Conservation (phyloP, 2,888 invertebrate species). For the Anoplius nigerrimus region DNA sequence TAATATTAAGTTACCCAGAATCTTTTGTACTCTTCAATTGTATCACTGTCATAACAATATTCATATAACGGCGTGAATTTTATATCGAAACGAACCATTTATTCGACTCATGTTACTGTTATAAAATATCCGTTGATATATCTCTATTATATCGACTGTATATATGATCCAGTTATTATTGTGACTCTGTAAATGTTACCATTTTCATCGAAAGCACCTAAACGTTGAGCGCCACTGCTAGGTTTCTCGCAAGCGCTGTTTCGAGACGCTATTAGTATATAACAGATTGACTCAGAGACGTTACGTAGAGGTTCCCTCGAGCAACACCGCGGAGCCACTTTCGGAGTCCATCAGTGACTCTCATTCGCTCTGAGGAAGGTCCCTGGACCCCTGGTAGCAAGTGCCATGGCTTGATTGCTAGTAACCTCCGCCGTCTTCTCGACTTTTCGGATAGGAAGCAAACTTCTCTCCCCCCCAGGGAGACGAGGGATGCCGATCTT, state of each 20-base stretch:
- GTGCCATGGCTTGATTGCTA: conserved; percentile 74
- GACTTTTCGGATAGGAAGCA: conserved; percentile 48
- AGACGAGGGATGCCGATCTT: conserved; percentile 54
- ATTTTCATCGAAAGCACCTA: too few species aligned
- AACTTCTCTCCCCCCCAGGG: conserved; percentile 3
- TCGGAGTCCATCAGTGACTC: conserved; percentile 72
- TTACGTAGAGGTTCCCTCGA: conserved; percentile 66
- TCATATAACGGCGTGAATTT: too few species aligned
- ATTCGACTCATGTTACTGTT: too few species aligned
- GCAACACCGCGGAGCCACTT: conserved; percentile 74
- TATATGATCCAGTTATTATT: too few species aligned
- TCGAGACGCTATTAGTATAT: background rate
- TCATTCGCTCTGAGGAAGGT: conserved; percentile 76
- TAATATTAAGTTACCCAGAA: too few species aligned
- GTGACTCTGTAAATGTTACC: too few species aligned
- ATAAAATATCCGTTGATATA: too few species aligned
- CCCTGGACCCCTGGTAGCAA: conserved; percentile 77
- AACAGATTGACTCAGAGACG: background rate
- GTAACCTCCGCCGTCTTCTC: conserved; percentile 69
- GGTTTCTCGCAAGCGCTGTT: conserved; percentile 55
- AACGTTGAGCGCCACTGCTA: background rate
- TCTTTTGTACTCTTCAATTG: too few species aligned
- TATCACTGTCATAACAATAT: too few species aligned
- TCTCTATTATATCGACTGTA: too few species aligned
- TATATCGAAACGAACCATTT: too few species aligned